Evolutionary conservation across 2,797 vertebrate genomes (phyloP).

Genomic region (Myotis pilosus): DNA sequence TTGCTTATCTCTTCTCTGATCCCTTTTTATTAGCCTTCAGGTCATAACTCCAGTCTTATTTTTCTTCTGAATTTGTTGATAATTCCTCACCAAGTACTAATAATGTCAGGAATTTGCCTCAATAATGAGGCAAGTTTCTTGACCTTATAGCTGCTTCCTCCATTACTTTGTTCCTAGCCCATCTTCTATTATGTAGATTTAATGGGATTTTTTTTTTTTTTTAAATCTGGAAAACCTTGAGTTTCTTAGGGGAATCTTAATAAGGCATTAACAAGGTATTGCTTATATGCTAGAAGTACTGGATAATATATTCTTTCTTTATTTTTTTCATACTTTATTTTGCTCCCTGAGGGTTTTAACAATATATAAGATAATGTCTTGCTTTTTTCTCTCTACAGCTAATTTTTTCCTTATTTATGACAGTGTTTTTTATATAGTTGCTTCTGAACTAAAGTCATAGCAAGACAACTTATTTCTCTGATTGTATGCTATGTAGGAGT

Average conservation of each 20-base stretch:
- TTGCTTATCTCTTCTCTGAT: neutral
- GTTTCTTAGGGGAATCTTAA: constrained; percentile 8
- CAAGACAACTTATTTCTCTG: neutral
- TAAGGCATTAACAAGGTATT: neutral
- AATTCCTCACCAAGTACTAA: neutral
- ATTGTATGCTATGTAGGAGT: neutral
- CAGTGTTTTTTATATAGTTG: neutral
- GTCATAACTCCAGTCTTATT: neutral
- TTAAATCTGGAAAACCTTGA: neutral
- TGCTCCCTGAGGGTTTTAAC: neutral
- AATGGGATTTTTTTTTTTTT: neutral
- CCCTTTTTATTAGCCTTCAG: constrained; percentile 8
- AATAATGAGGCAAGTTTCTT: neutral
- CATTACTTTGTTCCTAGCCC: neutral
- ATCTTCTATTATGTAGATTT: neutral
- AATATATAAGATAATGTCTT: neutral
- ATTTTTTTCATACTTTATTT: neutral
- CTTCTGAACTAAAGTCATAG: neutral
- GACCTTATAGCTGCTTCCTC: neutral
- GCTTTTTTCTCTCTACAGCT: neutral
- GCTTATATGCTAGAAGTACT: neutral
- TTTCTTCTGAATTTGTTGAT: constrained; percentile 14
- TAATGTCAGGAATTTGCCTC: neutral
- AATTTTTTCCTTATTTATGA: neutral
- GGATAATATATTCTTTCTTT: neutral